phyloP scores from a whole-genome alignment of 2,797 vertebrate species.

The Fundulus diaphanus region DNA sequence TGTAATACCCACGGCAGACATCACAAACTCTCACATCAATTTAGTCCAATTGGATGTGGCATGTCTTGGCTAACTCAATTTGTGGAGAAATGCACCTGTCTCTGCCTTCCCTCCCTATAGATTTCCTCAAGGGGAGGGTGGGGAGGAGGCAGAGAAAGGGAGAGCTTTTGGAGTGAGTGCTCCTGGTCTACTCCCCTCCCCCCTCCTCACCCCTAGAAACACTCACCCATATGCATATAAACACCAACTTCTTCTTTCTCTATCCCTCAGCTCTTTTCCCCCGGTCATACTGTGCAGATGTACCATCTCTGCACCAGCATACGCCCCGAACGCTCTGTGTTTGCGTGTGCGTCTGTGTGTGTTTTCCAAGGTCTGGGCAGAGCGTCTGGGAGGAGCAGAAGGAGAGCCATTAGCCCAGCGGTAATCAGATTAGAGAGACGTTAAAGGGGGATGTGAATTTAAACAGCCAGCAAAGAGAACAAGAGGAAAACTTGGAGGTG shows the following conservation, averaged over 20 bases:
- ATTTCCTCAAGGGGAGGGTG: slow-evolving; percentile 86
- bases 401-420: slow-evolving; percentile 85
- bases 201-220: slow-evolving; percentile 41
- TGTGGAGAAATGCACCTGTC: slow-evolving; percentile 99
- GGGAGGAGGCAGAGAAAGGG: slow-evolving; percentile 70
- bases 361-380: slow-evolving; percentile 93
- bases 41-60: slow-evolving; percentile 99
- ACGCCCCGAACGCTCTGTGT: slow-evolving; percentile 46
- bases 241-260: slow-evolving; percentile 61
- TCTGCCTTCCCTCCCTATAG: slow-evolving; percentile 99
- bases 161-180: slow-evolving; percentile 51
- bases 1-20: slow-evolving; percentile 98
- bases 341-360: slow-evolving; percentile 67
- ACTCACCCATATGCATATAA: slow-evolving; percentile 70
- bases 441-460: slow-evolving; percentile 87
- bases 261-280: slow-evolving; percentile 65
- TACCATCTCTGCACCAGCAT: slow-evolving; percentile 72
- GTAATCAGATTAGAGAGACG: slow-evolving; percentile 88
- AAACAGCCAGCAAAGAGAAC: slow-evolving; percentile 79
- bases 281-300: slow-evolving; percentile 76
- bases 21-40: slow-evolving; percentile 99
- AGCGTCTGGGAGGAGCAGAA: slow-evolving; percentile 95
- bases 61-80: slow-evolving; percentile 99
- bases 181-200: slow-evolving; percentile 31
- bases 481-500: slow-evolving; percentile 83